Percentiles rank a stretch among this genome's conserved stretches.
phyloP scores from a whole-genome alignment of 2,113 vertebrate genomes.

The Triplophysa dalaica region DNA sequence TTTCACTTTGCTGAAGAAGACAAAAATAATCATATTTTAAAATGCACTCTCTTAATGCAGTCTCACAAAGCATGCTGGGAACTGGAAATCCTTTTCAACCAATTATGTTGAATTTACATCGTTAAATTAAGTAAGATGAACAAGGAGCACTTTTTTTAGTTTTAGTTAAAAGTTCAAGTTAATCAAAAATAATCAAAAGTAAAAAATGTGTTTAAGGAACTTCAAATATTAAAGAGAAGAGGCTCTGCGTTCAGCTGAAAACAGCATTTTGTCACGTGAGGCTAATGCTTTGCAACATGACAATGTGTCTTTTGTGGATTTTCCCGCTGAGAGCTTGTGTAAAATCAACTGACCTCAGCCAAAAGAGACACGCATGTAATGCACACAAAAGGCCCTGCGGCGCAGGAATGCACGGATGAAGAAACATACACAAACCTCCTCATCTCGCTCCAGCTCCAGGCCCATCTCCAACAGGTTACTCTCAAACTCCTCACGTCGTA shows the following conservation, averaged over 20 bases:
- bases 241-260: neutral
- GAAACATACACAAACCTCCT: conserved; percentile 77
- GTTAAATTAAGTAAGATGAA: too few relatives aligned
- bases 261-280: neutral
- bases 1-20: too few relatives aligned
- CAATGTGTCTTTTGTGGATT: conserved; percentile 51
- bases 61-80: neutral
- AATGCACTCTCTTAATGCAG: too few relatives aligned
- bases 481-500: conserved; percentile 89
- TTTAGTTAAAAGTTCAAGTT: too few relatives aligned
- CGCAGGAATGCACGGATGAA: neutral
- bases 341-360: conserved; percentile 50
- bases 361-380: conserved; percentile 18
- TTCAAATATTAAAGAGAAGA: neutral
- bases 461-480: conserved; percentile 88
- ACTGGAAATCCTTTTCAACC: neutral
- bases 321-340: neutral
- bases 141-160: too few relatives aligned
- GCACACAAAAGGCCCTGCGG: neutral
- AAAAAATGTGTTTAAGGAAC: too few relatives aligned
- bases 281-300: neutral
- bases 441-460: conserved; percentile 90
- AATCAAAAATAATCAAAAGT: too few relatives aligned
- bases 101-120: too few relatives aligned
- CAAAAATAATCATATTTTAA: too few relatives aligned